A percentile compares a stretch with the other conserved stretches of the same genome.
Conservation (phyloP, 2,113 vertebrate genomes). For the Madoqua kirkii region DNA sequence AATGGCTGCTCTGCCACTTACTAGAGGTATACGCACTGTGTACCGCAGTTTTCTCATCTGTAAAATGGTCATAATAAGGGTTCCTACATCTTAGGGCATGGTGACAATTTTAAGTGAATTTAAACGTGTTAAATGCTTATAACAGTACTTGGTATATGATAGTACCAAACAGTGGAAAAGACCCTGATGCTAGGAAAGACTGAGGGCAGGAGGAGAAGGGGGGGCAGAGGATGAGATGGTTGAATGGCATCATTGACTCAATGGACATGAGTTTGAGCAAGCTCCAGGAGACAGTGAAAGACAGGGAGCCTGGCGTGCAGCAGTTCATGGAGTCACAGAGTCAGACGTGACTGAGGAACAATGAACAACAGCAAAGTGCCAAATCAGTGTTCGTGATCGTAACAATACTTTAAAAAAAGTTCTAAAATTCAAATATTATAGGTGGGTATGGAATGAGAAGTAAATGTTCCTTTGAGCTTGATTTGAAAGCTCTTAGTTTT, state of each 20-base stretch:
- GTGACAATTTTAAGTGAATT: background rate
- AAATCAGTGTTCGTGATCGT: background rate
- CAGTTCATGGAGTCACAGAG: background rate
- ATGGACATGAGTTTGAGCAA: background rate
- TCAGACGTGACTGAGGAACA: background rate
- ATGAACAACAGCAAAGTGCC: background rate
- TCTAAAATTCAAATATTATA: background rate
- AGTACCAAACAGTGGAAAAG: background rate
- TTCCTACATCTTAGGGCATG: background rate
- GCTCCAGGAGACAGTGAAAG: background rate
- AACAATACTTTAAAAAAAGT: background rate
- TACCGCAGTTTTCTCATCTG: background rate
- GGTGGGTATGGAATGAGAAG: background rate
- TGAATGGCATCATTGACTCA: background rate
- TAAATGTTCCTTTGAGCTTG: background rate
- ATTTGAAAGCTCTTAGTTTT: background rate
- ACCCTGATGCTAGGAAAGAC: background rate
- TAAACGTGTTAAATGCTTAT: background rate
- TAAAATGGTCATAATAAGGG: background rate
- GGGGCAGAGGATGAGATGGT: background rate
- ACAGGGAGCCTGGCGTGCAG: background rate
- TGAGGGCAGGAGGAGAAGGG: background rate
- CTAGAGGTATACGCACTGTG: background rate
- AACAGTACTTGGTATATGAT: background rate
- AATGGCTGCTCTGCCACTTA: background rate